Conservation (phyloP, 2,113 vertebrate genomes). For the Pterocles gutturalis region DNA sequence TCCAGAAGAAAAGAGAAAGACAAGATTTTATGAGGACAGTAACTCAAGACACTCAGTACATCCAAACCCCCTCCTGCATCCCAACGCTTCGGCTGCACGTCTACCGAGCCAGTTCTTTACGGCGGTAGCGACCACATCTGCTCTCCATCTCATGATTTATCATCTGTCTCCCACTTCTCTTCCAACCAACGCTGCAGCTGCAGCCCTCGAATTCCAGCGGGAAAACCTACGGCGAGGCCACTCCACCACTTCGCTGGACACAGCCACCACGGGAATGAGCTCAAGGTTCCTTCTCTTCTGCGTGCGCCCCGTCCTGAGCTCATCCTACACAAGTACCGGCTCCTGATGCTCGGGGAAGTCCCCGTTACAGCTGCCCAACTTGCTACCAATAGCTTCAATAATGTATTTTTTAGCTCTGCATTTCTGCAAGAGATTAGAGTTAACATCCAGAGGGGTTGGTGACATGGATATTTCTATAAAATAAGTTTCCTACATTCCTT, state of each 20-base stretch:
- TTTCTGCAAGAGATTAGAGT: not conserved
- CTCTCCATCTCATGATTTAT: conserved; percentile 10
- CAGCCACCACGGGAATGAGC: not conserved
- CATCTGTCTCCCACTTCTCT: not conserved
- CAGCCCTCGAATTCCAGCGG: not conserved
- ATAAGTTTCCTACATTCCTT: not conserved
- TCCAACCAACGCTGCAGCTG: not conserved
- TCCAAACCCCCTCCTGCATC: not conserved
- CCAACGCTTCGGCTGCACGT: not conserved
- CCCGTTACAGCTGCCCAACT: not conserved
- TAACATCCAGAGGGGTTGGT: not conserved
- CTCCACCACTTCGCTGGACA: not conserved
- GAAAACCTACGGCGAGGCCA: conserved; percentile 5
- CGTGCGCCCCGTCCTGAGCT: not conserved
- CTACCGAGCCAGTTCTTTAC: conserved; percentile 50
- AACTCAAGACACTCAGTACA: not conserved
- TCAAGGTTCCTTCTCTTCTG: not conserved
- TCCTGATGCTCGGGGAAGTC: not conserved
- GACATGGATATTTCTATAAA: not conserved
- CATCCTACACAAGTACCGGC: accelerated
- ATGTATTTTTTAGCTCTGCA: not conserved
- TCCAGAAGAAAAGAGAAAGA: not conserved
- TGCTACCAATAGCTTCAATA: not conserved
- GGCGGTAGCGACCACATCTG: conserved; percentile 2
- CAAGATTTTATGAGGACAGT: not conserved